Evolutionary conservation across 2,888 invertebrate genomes (phyloP).

Genomic region (Melinopterus prodromus): DNA sequence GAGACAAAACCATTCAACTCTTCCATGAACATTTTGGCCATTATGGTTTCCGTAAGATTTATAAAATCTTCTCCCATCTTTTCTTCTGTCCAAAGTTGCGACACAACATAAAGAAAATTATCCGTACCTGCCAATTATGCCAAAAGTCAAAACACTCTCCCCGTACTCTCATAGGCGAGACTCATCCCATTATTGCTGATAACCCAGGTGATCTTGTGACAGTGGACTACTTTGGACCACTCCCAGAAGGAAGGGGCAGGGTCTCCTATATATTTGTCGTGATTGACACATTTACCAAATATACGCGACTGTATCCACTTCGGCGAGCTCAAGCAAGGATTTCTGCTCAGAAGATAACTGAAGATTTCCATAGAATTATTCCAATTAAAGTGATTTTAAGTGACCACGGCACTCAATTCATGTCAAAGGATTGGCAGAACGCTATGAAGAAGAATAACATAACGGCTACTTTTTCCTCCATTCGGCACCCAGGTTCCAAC

Average conservation of each 20-base stretch:
- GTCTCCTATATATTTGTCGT: constrained; percentile 44
- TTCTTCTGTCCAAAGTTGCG: constrained; percentile 12
- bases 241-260: constrained; percentile 37
- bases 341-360: constrained; percentile 31
- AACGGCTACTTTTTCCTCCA: constrained; percentile 20
- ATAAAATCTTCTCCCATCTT: neutral
- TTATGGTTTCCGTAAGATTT: neutral
- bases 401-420: constrained; percentile 27
- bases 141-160: constrained; percentile 34
- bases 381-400: neutral
- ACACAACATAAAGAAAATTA: neutral
- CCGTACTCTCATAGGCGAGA: neutral
- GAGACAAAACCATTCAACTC: neutral
- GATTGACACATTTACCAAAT: constrained; percentile 45
- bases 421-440: constrained; percentile 17
- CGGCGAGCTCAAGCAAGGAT: constrained; percentile 40
- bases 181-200: constrained; percentile 27
- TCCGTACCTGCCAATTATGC: constrained; percentile 37
- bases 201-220: constrained; percentile 39
- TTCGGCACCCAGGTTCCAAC: constrained; percentile 32
- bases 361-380: constrained; percentile 28
- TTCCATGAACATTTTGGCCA: constrained; percentile 8
- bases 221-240: constrained; percentile 40
- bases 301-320: constrained; percentile 42
- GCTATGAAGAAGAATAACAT: constrained; percentile 16